Conservation (phyloP, 2,113 vertebrate genomes). For the Pseudorectes ferrugineus region DNA sequence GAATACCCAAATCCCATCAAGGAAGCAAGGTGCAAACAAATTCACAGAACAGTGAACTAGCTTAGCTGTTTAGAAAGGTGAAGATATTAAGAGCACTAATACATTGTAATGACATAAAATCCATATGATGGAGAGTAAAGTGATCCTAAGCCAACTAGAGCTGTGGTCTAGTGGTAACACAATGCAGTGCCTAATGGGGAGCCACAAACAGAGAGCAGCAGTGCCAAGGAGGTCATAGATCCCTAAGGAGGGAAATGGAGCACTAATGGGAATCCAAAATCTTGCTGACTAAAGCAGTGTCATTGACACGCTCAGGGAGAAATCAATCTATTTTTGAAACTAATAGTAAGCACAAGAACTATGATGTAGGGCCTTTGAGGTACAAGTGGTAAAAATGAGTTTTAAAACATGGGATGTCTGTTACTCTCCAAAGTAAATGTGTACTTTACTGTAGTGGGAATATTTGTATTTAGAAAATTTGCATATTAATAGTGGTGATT, state of each 20-base stretch:
- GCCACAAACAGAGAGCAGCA: neutral
- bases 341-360: neutral
- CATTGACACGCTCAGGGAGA: neutral
- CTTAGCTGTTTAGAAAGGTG: neutral
- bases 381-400: neutral
- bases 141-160: neutral
- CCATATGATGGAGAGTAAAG: neutral
- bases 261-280: neutral
- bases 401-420: neutral
- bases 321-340: neutral
- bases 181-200: neutral
- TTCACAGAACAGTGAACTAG: neutral
- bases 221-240: neutral
- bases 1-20: neutral
- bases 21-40: neutral
- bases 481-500: neutral
- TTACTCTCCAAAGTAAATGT: neutral
- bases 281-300: neutral
- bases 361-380: neutral
- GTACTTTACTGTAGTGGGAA: neutral
- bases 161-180: neutral
- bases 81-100: neutral
- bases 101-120: constrained; percentile 3
- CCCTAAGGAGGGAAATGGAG: neutral
- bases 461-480: neutral